A percentile compares a stretch with the other conserved stretches of the same genome.
Evolutionary conservation across 2,113 vertebrate genomes (phyloP).

Genomic region (Mesocricetus auratus): DNA sequence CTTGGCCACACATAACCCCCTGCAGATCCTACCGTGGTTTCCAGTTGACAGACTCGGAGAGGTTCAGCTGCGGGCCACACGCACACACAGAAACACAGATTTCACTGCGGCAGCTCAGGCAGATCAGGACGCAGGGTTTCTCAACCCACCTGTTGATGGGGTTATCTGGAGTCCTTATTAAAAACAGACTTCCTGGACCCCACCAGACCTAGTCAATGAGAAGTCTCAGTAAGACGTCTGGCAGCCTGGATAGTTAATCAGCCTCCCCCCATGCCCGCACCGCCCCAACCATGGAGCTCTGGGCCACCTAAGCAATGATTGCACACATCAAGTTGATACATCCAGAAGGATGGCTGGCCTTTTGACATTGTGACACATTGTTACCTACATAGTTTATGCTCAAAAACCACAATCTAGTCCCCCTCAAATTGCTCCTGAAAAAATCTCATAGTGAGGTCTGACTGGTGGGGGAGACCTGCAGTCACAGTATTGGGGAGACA

Average conservation of each 20-base stretch:
- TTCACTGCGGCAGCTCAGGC: background rate
- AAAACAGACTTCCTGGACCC: background rate
- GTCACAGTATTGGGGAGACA: background rate
- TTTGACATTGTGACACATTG: background rate
- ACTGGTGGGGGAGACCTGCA: background rate
- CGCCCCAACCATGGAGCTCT: background rate
- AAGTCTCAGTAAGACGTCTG: background rate
- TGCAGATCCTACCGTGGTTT: background rate
- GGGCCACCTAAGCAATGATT: background rate
- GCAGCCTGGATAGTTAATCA: background rate
- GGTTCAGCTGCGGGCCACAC: background rate
- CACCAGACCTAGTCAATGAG: background rate
- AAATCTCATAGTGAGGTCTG: background rate
- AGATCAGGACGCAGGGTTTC: background rate
- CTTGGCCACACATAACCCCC: background rate
- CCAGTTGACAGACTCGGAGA: background rate
- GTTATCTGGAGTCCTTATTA: background rate
- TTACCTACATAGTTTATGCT: background rate
- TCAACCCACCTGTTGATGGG: fast-evolving
- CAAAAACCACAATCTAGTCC: background rate
- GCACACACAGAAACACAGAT: background rate
- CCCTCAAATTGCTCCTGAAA: background rate
- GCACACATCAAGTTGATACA: background rate
- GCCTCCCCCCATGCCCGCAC: no score
- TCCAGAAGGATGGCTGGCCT: no score